Base-by-base conservation (phyloP, 2,797 vertebrate species). In the Muscicapa striata region DNA sequence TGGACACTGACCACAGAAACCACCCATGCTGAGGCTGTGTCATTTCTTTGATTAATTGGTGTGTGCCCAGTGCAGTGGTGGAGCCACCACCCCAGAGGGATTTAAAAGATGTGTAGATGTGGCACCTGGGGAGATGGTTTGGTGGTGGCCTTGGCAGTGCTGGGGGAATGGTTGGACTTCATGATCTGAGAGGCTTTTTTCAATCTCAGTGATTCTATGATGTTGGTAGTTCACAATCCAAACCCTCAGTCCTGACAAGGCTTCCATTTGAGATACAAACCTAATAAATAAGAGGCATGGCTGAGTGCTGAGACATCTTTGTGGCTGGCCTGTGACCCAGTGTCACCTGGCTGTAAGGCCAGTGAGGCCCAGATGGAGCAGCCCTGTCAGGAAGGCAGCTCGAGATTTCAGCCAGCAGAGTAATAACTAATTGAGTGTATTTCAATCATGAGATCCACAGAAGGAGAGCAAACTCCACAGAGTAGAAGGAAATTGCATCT, bases 401-500 rank as follows among this genome's bases (percentile, higher is more conserved):
- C 54, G 20, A 62, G 89, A 34, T 57, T 75, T 72, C 90, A 95
- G 84, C 75, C 92, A 95, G 90, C 86, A 79, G 59, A 95, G 78
- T 80, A 85, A 87, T 40, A 89, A 81, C 94, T 96, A 95, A 97
- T 96, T 96, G 94, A 96, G 76, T 92, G 92, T 68, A 81, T 95
- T 96, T 95, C 94, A 95, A 94, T 97, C 92, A 68, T 75, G 54
- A 79, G 81, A 63, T 84, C 63, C 92, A 68, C 64, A 93, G 81
- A 89, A 95, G 91, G 66, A 94, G 91, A 72, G 91, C 36, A 75
- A 92, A 89, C 73, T 93, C 92, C 94, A 87, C 90, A 89, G 93
- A 95, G 95, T 40, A 89, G 84, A 90, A 90, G 58, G 19, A 96
- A 96, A 96, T 94, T 92, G 91, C 93, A 92, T 92, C 87, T 93